Conservation (phyloP, 2,888 invertebrate species). For the Lutraria lutraria region DNA sequence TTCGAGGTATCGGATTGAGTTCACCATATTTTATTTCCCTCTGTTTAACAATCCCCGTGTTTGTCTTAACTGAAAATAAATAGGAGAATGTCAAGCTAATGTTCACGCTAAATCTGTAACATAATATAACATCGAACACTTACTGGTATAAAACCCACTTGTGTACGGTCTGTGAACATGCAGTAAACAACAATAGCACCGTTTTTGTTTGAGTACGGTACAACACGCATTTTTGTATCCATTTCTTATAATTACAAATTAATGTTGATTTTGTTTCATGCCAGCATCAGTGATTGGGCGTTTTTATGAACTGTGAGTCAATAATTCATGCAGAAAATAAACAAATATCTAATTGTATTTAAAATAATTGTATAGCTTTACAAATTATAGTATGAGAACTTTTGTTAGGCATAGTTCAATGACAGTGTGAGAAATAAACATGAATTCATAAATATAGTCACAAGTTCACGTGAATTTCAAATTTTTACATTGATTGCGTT, state of each 20-base stretch:
- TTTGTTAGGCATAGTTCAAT: no score
- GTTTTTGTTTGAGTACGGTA: background rate
- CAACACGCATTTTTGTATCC: background rate
- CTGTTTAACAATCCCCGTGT: background rate
- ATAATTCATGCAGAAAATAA: background rate
- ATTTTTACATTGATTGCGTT: no score
- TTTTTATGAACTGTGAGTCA: background rate
- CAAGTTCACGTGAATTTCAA: no score
- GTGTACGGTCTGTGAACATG: slow-evolving; percentile 4
- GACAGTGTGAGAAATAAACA: no score
- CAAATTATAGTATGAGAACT: background rate
- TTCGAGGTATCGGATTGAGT: slow-evolving; percentile 3
- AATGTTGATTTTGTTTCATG: background rate
- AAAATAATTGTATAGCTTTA: background rate
- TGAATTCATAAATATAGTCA: no score
- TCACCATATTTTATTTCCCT: background rate
- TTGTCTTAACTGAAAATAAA: background rate
- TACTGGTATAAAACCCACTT: background rate
- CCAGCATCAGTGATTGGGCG: slow-evolving; percentile 1
- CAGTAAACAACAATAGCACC: background rate
- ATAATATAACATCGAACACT: background rate
- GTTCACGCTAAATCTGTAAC: background rate
- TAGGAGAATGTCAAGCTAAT: background rate
- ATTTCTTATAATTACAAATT: background rate
- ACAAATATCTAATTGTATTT: background rate